Evolutionary conservation across 2,113 vertebrate species (phyloP).

Genomic region (Xenotilapia caudafasciata): DNA sequence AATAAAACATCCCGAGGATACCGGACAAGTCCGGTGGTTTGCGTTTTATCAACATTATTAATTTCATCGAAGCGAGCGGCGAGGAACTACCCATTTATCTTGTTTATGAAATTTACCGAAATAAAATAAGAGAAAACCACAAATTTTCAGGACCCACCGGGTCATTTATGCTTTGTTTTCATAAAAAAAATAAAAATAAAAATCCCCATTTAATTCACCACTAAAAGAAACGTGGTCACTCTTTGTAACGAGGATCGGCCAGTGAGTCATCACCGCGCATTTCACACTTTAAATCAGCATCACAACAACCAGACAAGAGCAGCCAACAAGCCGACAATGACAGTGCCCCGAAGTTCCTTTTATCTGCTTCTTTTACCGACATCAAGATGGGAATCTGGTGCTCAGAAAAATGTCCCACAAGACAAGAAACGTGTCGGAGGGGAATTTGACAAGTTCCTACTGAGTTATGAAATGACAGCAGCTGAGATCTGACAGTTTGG

Average conservation of each 20-base stretch:
- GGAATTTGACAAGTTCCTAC: constrained; percentile 20
- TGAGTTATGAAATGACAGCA: constrained; percentile 37
- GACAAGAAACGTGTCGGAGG: constrained; percentile 24
- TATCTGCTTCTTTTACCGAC: background rate
- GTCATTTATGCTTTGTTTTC: background rate
- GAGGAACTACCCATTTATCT: background rate
- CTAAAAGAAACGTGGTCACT: background rate
- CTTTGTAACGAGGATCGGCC: background rate
- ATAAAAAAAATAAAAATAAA: background rate
- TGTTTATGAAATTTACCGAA: background rate
- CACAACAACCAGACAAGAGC: background rate
- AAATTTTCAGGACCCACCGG: background rate
- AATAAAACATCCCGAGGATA: background rate
- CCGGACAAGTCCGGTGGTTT: background rate
- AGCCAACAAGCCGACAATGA: background rate
- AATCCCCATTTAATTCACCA: background rate
- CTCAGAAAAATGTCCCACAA: constrained; percentile 1
- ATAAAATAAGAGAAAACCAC: background rate
- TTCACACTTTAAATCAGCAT: background rate
- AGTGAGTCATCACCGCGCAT: constrained; percentile 15
- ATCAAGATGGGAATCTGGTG: background rate
- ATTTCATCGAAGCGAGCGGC: background rate
- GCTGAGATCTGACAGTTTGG: background rate
- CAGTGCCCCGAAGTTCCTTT: background rate
- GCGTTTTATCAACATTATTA: background rate